These are phyloP conservation scores for Agrochola lychnidis DNA, from an alignment of 2,888 invertebrate genomes.

Conservation along the genomic window DNA sequence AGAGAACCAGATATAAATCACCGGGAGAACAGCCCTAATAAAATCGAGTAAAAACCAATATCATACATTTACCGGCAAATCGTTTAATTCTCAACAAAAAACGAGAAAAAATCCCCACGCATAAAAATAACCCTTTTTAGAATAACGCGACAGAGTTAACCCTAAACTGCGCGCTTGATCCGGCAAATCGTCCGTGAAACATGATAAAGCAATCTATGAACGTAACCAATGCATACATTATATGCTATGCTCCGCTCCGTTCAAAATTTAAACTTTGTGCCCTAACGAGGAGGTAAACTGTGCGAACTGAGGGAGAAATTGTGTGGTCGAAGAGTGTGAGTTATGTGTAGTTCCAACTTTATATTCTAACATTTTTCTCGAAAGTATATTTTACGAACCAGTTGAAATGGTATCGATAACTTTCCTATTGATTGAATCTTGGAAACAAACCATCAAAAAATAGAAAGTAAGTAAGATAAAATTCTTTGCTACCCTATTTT, in stretches of 20 bases:
- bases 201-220: slow-evolving; percentile 62
- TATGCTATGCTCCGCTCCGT: slow-evolving; percentile 33
- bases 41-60: slow-evolving; percentile 38
- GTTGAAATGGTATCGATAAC: slow-evolving; percentile 39
- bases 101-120: neutral
- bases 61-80: slow-evolving; percentile 34
- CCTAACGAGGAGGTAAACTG: slow-evolving; percentile 39
- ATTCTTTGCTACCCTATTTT: slow-evolving; percentile 3
- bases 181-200: slow-evolving; percentile 65
- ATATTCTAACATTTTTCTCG: slow-evolving; percentile 25
- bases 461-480: neutral
- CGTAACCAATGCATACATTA: slow-evolving; percentile 62
- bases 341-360: slow-evolving; percentile 28
- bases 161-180: slow-evolving; percentile 45
- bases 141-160: slow-evolving; percentile 43
- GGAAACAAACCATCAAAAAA: neutral
- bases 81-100: slow-evolving; percentile 51
- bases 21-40: slow-evolving; percentile 33
- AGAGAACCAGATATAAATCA: slow-evolving; percentile 13
- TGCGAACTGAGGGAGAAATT: slow-evolving; percentile 28
- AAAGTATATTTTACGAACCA: slow-evolving; percentile 22
- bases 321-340: slow-evolving; percentile 20
- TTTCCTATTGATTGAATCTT: slow-evolving; percentile 49
- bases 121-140: slow-evolving; percentile 51
- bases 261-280: slow-evolving; percentile 55